Evolutionary conservation across 2,797 vertebrate genomes (phyloP), one percentile per base, ranked within the genome.

Genomic region (Intellagama lesueurii): DNA sequence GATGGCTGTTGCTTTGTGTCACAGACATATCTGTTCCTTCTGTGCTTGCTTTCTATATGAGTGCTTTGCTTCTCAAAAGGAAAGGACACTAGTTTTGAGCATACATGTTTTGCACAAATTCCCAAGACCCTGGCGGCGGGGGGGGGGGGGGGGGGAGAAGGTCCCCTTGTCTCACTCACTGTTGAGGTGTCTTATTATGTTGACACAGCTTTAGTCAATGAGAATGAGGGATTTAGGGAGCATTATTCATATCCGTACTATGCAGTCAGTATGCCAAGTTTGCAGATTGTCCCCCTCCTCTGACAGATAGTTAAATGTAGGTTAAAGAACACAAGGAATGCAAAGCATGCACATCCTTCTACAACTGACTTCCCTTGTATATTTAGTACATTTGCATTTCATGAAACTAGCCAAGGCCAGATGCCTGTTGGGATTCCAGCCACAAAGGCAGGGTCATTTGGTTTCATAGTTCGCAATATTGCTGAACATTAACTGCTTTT

Each of bases 361-460:
- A 9, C 9, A 12, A 8, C 8, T 60, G 26, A 44, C 6, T 28
- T 75, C 32, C 60, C 28, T 60, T 75, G 32, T 24, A 40, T 30
- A 85, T 28, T 30, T 17, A 32, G 24, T 81, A 19, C 7, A 87
- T 35, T 56, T 32, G 32, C 66, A 35, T 14, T 70, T 52, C 49
- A 81, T 81, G 49, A 87, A 87, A 81, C 49, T 44, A 35, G 49
- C 49, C 68, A 87, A 60, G n/a, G 26, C 72, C 32, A 19, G 32
- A n/a, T 56, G 32, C 32, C 40, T 77, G 7, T 9, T 83, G 40
- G 32, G 52, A 7, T 2, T 60, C 11, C 70, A 56, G 70, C 9
- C 32, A 60, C 24, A 22, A 83, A n/a, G 44, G 40, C 12, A n/a
- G 40, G 19, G 12, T 30, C 14, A 28, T 30, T 8, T 24, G 49